These are phyloP conservation scores for Paraplagusia blochii DNA, from an alignment of 2,113 vertebrate genomes.

Conservation along the genomic window DNA sequence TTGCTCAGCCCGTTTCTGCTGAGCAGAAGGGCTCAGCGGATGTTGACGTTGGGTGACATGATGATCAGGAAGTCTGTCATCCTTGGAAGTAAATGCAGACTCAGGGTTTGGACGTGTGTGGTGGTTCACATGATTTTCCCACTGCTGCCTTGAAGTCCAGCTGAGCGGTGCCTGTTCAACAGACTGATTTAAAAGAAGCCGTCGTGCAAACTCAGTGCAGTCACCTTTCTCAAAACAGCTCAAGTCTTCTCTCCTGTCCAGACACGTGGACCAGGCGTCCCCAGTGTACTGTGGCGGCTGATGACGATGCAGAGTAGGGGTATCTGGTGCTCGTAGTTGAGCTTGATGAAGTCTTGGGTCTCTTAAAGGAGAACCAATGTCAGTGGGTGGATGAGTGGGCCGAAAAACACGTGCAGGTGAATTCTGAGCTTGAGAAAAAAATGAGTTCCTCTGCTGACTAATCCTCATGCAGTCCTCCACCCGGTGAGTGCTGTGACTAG, in stretches of 20 bases:
- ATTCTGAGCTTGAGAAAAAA: constrained; percentile 15
- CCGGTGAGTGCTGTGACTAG: constrained; percentile 13
- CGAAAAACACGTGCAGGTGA: constrained; percentile 62
- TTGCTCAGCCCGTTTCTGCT: constrained; percentile 69
- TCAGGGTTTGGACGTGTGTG: constrained; percentile 12
- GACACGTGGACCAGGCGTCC: constrained; percentile 49
- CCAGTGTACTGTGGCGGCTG: constrained; percentile 70
- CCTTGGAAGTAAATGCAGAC: neutral
- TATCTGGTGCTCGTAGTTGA: constrained; percentile 60
- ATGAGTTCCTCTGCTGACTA: constrained; percentile 28
- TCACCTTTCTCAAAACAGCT: constrained; percentile 41
- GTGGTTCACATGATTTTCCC: constrained; percentile 46
- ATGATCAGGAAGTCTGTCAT: neutral
- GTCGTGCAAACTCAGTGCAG: constrained; percentile 59
- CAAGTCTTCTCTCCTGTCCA: constrained; percentile 40
- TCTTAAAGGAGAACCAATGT: constrained; percentile 70
- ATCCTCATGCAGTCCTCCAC: constrained; percentile 23
- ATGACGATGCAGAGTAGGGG: constrained; percentile 70
- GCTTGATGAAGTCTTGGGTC: constrained; percentile 67
- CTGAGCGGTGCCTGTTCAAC: constrained; percentile 67
- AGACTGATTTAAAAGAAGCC: constrained; percentile 63
- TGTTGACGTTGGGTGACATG: neutral
- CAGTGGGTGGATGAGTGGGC: constrained; percentile 59
- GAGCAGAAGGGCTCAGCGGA: constrained; percentile 40
- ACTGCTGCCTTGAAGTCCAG: constrained; percentile 72